These are phyloP conservation scores for Pholis gunnellus DNA, from an alignment of 2,113 vertebrate species.

Conservation along the genomic window DNA sequence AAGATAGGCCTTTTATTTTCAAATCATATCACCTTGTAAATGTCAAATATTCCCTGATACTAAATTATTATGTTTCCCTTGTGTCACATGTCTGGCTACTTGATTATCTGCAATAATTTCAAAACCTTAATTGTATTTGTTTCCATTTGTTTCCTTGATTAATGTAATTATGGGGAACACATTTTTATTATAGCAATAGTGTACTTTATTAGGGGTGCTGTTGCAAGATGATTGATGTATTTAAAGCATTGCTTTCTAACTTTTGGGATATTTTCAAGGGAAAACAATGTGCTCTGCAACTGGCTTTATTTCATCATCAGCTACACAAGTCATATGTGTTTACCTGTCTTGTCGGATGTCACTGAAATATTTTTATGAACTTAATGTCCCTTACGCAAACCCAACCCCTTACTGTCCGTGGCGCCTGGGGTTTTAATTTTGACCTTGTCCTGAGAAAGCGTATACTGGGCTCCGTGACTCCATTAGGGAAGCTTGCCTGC, in stretches of 20 bases:
- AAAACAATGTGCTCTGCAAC: background rate
- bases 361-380: constrained; percentile 49
- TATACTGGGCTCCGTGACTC: constrained; percentile 82
- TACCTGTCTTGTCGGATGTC: constrained; percentile 30
- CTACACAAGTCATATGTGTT: constrained; percentile 9
- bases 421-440: constrained; percentile 68
- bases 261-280: constrained; percentile 1
- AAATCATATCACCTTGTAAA: constrained; percentile 64
- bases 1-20: constrained; percentile 59
- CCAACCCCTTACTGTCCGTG: constrained; percentile 48
- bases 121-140: constrained; percentile 58
- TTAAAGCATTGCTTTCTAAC: background rate
- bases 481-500: constrained; percentile 84
- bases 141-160: constrained; percentile 58
- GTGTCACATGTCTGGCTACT: constrained; percentile 55
- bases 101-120: constrained; percentile 61
- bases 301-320: constrained; percentile 1
- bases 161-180: constrained; percentile 51
- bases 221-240: constrained; percentile 15
- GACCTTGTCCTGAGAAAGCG: constrained; percentile 89
- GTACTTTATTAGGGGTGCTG: constrained; percentile 22
- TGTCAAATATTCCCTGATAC: constrained; percentile 62
- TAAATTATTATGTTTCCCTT: constrained; percentile 69
- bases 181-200: constrained; percentile 55
- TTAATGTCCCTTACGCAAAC: constrained; percentile 45